Conservation (phyloP, 2,113 vertebrate species). For the Mustelus asterias region DNA sequence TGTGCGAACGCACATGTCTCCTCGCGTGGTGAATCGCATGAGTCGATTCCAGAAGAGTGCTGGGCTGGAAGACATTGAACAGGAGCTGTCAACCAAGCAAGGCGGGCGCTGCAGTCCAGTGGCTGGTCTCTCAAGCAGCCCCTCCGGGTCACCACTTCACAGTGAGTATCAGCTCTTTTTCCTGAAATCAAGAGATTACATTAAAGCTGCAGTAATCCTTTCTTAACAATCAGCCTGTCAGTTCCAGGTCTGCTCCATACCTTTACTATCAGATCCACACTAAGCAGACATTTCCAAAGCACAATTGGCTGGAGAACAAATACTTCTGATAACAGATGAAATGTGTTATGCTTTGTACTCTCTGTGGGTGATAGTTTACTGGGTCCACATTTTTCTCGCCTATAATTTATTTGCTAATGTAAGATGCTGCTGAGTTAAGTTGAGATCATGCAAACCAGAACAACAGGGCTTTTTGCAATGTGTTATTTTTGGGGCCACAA, state of each 20-base stretch:
- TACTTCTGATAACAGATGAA: not conserved
- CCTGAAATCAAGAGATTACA: not conserved
- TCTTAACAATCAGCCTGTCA: not conserved
- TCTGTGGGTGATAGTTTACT: not conserved
- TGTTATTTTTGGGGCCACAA: not conserved
- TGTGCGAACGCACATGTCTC: conserved; percentile 91
- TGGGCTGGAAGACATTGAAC: conserved; percentile 92
- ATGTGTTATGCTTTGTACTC: not conserved
- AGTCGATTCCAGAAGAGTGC: conserved; percentile 98
- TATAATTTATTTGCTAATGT: not conserved
- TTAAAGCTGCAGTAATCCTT: not conserved
- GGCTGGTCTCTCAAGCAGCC: conserved; percentile 86
- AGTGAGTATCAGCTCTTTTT: conserved; percentile 61
- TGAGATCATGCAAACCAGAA: not conserved
- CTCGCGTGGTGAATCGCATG: conserved; percentile 92
- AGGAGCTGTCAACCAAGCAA: conserved; percentile 83
- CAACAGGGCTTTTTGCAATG: not conserved
- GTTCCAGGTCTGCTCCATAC: not conserved
- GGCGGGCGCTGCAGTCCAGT: conserved; percentile 86
- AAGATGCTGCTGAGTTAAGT: not conserved
- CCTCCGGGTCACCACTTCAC: conserved; percentile 86
- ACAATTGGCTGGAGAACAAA: not conserved
- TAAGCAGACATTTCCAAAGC: not conserved
- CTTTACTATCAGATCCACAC: not conserved
- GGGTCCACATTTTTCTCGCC: not conserved